These are phyloP conservation scores for Spheniscus mendiculus DNA, from an alignment of 2,113 vertebrate species.

Conservation along the genomic window DNA sequence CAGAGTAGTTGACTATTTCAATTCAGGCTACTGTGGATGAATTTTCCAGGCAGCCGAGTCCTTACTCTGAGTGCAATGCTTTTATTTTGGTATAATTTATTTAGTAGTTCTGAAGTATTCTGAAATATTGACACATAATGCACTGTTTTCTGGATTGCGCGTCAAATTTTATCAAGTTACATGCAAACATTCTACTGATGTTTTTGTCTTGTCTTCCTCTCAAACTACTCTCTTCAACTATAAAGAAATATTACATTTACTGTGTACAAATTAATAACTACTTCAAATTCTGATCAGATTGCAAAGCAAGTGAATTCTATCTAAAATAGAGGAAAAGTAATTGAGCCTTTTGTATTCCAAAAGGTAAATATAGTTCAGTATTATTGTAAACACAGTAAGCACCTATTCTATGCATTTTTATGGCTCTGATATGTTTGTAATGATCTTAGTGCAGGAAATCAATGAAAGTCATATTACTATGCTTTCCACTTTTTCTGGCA, in stretches of 20 bases:
- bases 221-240: not conserved
- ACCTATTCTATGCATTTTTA: not conserved
- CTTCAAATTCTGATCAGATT: not conserved
- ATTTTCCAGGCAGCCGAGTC: not conserved
- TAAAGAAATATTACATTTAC: not conserved
- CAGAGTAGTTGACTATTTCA: not conserved
- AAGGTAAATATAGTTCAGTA: not conserved
- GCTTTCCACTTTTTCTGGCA: not conserved
- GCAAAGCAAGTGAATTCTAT: not conserved
- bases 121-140: not conserved
- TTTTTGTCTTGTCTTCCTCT: not conserved
- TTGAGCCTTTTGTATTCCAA: not conserved
- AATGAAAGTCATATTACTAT: not conserved
- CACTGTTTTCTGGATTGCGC: not conserved
- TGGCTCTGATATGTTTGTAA: not conserved
- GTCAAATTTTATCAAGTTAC: not conserved
- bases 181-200: not conserved
- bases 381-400: not conserved
- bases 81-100: not conserved
- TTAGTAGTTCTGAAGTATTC: not conserved
- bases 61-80: not conserved
- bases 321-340: not conserved
- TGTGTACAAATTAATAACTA: not conserved
- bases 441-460: not conserved
- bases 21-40: not conserved